phyloP scores from a whole-genome alignment of 1,140 invertebrate genomes.

The Cryptotermes secundus region DNA sequence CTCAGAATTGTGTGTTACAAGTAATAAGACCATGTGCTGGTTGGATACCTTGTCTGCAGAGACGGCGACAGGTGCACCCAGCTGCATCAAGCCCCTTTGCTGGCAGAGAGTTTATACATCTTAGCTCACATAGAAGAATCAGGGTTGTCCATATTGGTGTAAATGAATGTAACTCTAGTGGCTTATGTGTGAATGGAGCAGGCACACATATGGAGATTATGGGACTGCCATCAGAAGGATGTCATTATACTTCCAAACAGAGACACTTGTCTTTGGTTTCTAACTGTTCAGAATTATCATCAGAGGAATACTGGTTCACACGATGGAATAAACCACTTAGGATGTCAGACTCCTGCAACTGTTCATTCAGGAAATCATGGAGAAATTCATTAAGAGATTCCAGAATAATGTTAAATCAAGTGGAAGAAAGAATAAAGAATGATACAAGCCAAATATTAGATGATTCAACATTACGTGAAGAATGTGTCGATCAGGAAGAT shows the following conservation, averaged over 20 bases:
- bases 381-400: constrained; percentile 24
- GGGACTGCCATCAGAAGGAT: no score
- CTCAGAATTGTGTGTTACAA: not conserved
- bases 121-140: not conserved
- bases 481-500: not conserved
- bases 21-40: not conserved
- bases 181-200: no score
- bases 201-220: not conserved
- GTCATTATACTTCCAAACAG: not conserved
- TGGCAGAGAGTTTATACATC: not conserved
- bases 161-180: not conserved
- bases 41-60: constrained; percentile 23
- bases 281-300: constrained; percentile 18
- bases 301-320: constrained; percentile 31
- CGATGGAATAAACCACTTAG: constrained; percentile 27
- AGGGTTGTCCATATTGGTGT: constrained; percentile 19
- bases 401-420: not conserved
- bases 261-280: constrained; percentile 7
- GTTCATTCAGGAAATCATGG: constrained; percentile 28
- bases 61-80: constrained; percentile 23
- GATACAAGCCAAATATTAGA: not conserved
- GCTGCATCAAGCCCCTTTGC: not conserved
- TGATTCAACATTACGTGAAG: not conserved
- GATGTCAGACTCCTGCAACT: constrained; percentile 21
- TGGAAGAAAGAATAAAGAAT: not conserved